phyloP scores from a whole-genome alignment of 2,888 invertebrate genomes.

The Euproctis similis region DNA sequence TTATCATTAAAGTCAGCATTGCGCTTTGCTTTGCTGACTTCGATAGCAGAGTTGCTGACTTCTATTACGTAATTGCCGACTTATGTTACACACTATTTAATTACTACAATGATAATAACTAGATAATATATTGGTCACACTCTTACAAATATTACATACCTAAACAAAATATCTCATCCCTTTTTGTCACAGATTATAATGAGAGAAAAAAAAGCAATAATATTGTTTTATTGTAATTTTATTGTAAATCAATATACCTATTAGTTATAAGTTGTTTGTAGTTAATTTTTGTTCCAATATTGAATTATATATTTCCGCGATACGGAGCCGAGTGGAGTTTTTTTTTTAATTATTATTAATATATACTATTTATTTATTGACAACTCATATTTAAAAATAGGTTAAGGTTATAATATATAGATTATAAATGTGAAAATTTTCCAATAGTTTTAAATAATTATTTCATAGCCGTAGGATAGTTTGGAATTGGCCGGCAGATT shows the following conservation, averaged over 20 bases:
- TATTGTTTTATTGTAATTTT: too few relatives aligned
- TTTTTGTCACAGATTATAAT: too few relatives aligned
- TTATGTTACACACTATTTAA: too few relatives aligned
- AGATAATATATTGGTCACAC: too few relatives aligned
- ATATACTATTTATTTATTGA: conserved; percentile 74
- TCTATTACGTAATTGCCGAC: too few relatives aligned
- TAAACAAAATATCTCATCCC: too few relatives aligned
- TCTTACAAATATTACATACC: too few relatives aligned
- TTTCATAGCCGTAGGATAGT: conserved; percentile 26
- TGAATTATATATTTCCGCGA: conserved; percentile 11
- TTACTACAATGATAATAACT: too few relatives aligned
- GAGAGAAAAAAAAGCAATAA: too few relatives aligned
- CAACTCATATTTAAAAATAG: conserved; percentile 55
- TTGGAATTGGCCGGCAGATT: conserved; percentile 27
- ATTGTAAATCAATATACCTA: conserved; percentile 4
- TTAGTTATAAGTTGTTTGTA: conserved; percentile 11
- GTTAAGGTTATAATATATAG: conserved; percentile 29
- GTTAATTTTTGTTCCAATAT: conserved; percentile 12
- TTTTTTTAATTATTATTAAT: conserved; percentile 62
- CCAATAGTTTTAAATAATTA: conserved; percentile 53
- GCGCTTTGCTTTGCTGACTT: too few relatives aligned
- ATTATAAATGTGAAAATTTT: conserved; percentile 48
- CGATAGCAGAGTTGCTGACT: too few relatives aligned
- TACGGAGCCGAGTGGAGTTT: conserved; percentile 31
- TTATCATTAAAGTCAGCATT: too few relatives aligned